A percentile compares a stretch with the other conserved stretches of the same genome.
phyloP scores from a whole-genome alignment of 1,140 invertebrate genomes.

The Samia ricini region DNA sequence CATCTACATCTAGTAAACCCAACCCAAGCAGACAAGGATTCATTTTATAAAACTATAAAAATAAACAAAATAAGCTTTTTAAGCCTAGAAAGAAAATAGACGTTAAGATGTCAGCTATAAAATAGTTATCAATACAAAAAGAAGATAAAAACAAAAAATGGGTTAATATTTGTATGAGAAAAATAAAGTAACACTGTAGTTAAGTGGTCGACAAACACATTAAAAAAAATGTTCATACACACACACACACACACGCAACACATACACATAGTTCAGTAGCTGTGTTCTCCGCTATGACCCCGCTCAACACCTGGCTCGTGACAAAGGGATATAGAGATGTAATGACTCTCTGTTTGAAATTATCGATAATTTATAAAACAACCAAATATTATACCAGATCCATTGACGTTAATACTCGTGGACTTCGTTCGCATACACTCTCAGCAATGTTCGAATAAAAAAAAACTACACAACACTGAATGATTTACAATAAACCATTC shows the following conservation, averaged over 20 bases:
- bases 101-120: not conserved
- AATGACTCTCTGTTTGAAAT: not conserved
- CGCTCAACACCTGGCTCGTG: constrained; percentile 47
- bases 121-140: not conserved
- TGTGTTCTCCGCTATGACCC: constrained; percentile 39
- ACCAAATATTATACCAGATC: too few species aligned
- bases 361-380: not conserved
- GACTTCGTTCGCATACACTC: too few species aligned
- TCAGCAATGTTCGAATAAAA: too few species aligned
- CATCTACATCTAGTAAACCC: too few species aligned
- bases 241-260: constrained; percentile 16
- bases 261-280: constrained; percentile 13
- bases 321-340: constrained; percentile 29
- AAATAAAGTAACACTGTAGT: not conserved
- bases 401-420: too few species aligned
- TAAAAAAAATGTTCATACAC: not conserved
- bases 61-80: too few species aligned
- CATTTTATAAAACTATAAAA: too few species aligned
- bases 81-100: too few species aligned
- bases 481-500: too few species aligned
- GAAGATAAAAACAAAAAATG: not conserved
- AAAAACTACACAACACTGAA: too few species aligned
- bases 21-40: too few species aligned
- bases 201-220: not conserved
- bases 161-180: not conserved